Evolutionary conservation across 2,797 vertebrate genomes (phyloP), one percentile per base, ranked within the genome.

Genomic region (Gambusia yucatana): DNA sequence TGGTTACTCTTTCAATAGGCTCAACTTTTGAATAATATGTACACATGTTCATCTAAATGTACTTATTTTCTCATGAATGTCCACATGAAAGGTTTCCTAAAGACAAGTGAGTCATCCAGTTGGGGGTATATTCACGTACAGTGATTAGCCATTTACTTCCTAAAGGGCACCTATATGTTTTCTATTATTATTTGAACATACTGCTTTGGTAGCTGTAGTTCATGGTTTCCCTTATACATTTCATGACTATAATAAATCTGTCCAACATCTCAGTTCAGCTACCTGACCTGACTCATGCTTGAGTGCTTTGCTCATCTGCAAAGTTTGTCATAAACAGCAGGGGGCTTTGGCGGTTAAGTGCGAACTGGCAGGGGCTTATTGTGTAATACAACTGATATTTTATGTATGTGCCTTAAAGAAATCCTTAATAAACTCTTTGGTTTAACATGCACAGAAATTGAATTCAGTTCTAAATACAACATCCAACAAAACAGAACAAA

Each of bases 381-480:
- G 63, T 78, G 73, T 33, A 70, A 71, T 73, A 79, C 77, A 77
- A 72, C 65, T 73, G 75, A 75, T 80, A 80, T 84, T 86, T 86
- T 82, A 77, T 75, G 52, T 77, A 84, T 91, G 87, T 92, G 91
- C 90, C 91, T 88, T 78, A 82, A 88, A 90, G 76, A 82, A 94
- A 82, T 81, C 73, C 84, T 65, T 91, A 86, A 85, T 77, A 86
- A 92, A 92, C 88, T 96, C 96, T 96, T 96, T 96, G 96, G 95
- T 95, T 94, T 91, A 88, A 95, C 91, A 94, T 94, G 93, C 92
- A 94, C 89, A 80, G 87, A 80, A 85, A 91, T 84, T 81, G 82
- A 90, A 86, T 78, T 81, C 74, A 83, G 73, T 52, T 65, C 79
- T 82, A 88, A 86, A 88, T 77, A 78, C 75, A 75, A 90, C 82